These are phyloP conservation scores for Ataeniobius toweri DNA, from an alignment of 2,797 vertebrate genomes.

Conservation along the genomic window DNA sequence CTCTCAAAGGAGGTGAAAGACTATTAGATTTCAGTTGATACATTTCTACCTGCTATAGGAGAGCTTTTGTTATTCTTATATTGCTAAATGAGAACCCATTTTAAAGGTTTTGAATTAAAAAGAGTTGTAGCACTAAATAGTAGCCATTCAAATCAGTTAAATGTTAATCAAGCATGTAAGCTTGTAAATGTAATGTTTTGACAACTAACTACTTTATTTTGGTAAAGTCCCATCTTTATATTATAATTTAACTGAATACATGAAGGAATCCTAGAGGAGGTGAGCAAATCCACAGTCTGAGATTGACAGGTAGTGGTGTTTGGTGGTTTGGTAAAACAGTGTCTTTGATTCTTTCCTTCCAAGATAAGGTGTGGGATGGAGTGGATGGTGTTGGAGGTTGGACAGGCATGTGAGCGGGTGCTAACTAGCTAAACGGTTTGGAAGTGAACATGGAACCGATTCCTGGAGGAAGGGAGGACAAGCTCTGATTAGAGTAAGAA, in stretches of 20 bases:
- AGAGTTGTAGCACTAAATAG: background rate
- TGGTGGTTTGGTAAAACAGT: too few relatives aligned
- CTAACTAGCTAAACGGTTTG: too few relatives aligned
- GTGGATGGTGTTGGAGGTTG: too few relatives aligned
- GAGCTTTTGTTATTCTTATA: constrained; percentile 21
- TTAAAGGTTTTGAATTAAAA: constrained; percentile 16
- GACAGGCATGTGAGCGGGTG: too few relatives aligned
- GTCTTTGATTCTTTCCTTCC: too few relatives aligned
- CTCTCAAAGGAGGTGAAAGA: constrained; percentile 24
- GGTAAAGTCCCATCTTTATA: background rate
- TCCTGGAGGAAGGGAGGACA: too few relatives aligned
- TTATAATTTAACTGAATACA: background rate
- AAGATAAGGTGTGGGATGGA: too few relatives aligned
- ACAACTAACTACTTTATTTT: background rate
- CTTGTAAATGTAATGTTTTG: background rate
- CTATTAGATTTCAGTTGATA: constrained; percentile 25
- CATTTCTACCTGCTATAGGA: background rate
- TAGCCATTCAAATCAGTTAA: background rate
- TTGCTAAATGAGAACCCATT: constrained; percentile 2
- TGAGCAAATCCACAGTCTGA: too few relatives aligned
- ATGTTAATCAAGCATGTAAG: background rate
- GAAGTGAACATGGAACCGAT: too few relatives aligned
- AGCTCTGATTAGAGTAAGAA: too few relatives aligned
- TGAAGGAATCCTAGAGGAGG: too few relatives aligned
- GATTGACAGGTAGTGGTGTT: too few relatives aligned